A percentile compares a stretch with the other conserved stretches of the same genome.
These are phyloP conservation scores for Zeugodacus cucurbitae DNA, from an alignment of 1,140 invertebrate genomes.

Conservation along the genomic window DNA sequence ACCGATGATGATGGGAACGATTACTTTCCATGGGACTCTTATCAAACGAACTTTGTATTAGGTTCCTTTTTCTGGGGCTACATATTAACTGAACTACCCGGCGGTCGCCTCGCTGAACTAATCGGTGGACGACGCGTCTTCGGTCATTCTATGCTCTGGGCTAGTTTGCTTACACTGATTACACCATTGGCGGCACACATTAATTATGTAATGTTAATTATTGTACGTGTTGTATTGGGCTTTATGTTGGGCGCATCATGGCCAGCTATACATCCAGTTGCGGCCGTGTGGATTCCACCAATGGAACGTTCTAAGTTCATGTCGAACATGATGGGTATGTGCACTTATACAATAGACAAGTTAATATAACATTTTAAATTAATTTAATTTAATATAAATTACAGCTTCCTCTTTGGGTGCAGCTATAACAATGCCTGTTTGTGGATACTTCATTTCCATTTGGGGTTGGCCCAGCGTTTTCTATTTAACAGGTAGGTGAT, in stretches of 20 bases:
- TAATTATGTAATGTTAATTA: constrained; percentile 72
- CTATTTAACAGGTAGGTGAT: constrained; percentile 78
- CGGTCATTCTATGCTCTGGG: constrained; percentile 84
- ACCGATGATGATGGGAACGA: constrained; percentile 49
- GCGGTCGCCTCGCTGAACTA: constrained; percentile 84
- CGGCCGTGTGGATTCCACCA: constrained; percentile 90
- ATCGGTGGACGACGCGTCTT: constrained; percentile 83
- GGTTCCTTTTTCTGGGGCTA: constrained; percentile 94
- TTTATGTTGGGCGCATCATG: constrained; percentile 88
- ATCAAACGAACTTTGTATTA: constrained; percentile 81
- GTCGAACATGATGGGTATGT: constrained; percentile 86
- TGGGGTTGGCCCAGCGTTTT: constrained; percentile 87
- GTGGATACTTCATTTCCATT: constrained; percentile 81
- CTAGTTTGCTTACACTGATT: constrained; percentile 83
- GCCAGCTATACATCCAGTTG: constrained; percentile 90
- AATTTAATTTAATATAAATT: constrained; percentile 18
- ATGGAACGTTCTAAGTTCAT: constrained; percentile 89
- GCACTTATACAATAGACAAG: constrained; percentile 43
- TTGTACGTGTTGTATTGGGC: constrained; percentile 75
- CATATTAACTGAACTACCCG: constrained; percentile 84
- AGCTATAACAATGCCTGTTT: constrained; percentile 84
- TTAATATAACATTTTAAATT: neutral
- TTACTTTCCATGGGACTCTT: constrained; percentile 77
- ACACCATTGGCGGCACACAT: constrained; percentile 79
- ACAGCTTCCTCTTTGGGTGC: constrained; percentile 84